A percentile compares a stretch with the other conserved stretches of the same genome.
Evolutionary conservation across 2,797 vertebrate species (phyloP).

Genomic region (Huso huso): DNA sequence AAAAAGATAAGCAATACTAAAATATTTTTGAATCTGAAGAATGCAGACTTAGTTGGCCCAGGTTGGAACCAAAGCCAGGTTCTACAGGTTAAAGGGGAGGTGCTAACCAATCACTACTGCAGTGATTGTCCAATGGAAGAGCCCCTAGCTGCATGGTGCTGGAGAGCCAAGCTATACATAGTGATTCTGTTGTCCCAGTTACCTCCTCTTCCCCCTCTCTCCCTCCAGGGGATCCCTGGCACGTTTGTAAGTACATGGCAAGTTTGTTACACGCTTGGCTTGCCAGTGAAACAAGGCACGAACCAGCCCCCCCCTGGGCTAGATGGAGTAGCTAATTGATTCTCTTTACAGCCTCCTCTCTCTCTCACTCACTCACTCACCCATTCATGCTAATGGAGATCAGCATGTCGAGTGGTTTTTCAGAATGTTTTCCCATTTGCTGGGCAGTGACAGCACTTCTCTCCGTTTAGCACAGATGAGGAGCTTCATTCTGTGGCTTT

Average conservation of each 20-base stretch:
- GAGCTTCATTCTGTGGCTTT: background rate
- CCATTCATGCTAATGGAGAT: background rate
- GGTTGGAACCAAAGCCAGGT: background rate
- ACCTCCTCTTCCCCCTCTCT: slow-evolving; percentile 28
- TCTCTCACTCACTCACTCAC: slow-evolving; percentile 24
- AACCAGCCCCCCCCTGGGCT: slow-evolving; percentile 25
- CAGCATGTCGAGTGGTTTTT: background rate
- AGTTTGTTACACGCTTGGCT: slow-evolving; percentile 50
- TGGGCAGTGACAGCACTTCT: background rate
- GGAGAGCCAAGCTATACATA: background rate
- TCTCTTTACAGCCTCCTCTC: slow-evolving; percentile 6
- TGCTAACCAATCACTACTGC: background rate
- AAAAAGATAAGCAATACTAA: too few relatives aligned
- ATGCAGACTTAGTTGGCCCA: slow-evolving; percentile 23
- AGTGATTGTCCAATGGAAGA: background rate
- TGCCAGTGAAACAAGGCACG: slow-evolving; percentile 39
- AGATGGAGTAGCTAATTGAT: slow-evolving; percentile 12
- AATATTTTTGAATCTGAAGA: slow-evolving; percentile 30
- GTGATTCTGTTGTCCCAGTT: slow-evolving; percentile 48
- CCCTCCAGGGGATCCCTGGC: slow-evolving; percentile 36
- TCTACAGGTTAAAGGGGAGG: slow-evolving; percentile 1
- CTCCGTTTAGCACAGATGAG: background rate
- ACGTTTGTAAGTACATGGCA: slow-evolving; percentile 13
- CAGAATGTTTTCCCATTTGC: background rate
- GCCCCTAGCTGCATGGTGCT: background rate